Evolutionary conservation across 2,113 vertebrate species (phyloP), one percentile per base, ranked within the genome.

Genomic region (Leptobrachium leishanense): DNA sequence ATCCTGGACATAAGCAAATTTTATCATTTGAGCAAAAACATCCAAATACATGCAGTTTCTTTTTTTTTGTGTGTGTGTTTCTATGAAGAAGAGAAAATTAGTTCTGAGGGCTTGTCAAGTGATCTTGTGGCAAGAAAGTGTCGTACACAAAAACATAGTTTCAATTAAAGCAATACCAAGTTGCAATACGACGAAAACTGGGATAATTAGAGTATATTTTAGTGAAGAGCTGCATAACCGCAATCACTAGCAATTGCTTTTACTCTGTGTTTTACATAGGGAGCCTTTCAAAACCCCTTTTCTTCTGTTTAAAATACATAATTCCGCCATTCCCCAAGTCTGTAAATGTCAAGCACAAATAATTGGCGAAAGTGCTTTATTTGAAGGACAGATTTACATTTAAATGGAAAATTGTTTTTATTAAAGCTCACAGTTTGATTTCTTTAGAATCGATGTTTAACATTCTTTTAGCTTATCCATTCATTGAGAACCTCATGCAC

Each of bases 371-470:
- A 79, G 72, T 67, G 40, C n/a, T 43, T 12, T 57, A 78, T 78
- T 62, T 71, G 44, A 78, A 72, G 69, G 69, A 72, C 59, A 79
- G 59, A 72, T 67, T 79, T 79, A 73, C 70, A 73, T 66, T 72
- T 79, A 73, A 73, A 79, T 79, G 39, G 68, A 72, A 70, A 70
- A 70, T 50, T 79, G 72, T 73, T 43, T 73, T 73, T 70, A 79
- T 31, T 65, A 79, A 79, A n/a, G 68, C 43, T 53, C 68, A 31
- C 42, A 20, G 62, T 71, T 20, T n/a, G 43, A 64, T 55, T 71
- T 42, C 68, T 71, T 71, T 72, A 72, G 40, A 72, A 72, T 42
- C 59, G 2, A 46, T 63, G 43, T 55, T 63, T 70, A 46, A 15
- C 68, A 50, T 50, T 70, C 12, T 70, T 8, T 77, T 70, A 31